Conservation (phyloP, 1,140 invertebrate species). For the Melitaea cinxia region DNA sequence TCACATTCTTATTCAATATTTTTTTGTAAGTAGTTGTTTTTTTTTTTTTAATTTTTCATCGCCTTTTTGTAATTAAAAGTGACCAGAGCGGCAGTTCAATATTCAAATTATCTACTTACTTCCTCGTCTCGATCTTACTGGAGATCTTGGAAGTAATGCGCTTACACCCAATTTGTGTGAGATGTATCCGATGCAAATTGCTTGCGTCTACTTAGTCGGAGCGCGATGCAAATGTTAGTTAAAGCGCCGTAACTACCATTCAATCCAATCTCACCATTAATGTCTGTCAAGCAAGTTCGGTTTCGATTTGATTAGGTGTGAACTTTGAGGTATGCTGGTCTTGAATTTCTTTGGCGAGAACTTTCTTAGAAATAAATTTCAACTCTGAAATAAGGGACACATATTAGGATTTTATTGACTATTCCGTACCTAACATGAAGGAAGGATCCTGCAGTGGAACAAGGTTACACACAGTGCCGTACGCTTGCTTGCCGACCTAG, state of each 20-base stretch:
- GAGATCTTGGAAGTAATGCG: background rate
- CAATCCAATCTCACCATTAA: conserved; percentile 11
- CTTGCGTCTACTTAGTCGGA: background rate
- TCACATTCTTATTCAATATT: too few species aligned
- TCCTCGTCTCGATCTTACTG: too few species aligned
- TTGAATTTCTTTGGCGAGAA: background rate
- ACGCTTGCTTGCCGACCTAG: too few species aligned
- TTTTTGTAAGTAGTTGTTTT: too few species aligned
- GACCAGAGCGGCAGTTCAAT: too few species aligned
- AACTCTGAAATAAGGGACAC: too few species aligned
- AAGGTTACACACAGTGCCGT: too few species aligned
- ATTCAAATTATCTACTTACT: background rate
- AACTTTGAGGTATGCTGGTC: conserved; percentile 1
- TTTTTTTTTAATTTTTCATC: too few species aligned
- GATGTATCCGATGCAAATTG: background rate
- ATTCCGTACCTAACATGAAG: too few species aligned
- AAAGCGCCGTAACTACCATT: conserved; percentile 13
- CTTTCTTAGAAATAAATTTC: background rate
- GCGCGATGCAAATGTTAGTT: conserved; percentile 19
- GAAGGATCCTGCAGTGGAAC: too few species aligned
- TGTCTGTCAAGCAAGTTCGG: conserved; percentile 2
- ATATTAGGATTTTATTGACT: too few species aligned
- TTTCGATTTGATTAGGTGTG: background rate
- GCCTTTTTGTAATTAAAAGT: too few species aligned
- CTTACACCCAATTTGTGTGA: conserved; percentile 3